Base-by-base conservation (phyloP, 1,140 invertebrate genomes). In the Augochlora pura region DNA sequence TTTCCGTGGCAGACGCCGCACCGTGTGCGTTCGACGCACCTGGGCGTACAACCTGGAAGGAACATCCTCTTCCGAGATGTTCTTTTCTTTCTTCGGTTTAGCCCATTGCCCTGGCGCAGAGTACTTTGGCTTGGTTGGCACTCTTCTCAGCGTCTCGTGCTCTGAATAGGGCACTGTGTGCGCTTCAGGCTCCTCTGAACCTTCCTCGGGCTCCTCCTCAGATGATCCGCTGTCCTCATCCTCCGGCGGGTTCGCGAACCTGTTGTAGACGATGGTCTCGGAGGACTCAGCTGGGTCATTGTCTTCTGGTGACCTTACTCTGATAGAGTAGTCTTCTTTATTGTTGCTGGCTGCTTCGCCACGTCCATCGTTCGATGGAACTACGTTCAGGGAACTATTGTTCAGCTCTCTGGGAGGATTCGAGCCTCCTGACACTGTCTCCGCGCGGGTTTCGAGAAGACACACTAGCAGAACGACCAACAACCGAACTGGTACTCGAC, bases 11-110 rank as follows among this genome's bases (percentile, higher is more conserved):
- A 96, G 78, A 85, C 95, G 94, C 87, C 94, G 94, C 32, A 94
- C 92, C 0, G 94, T 94, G 86, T 96, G 94, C 14, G 92, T 94
- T 81, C 94, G 94, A 77, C 96, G 91, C 0, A 96, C 95, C 90
- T 96, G 96, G 0, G 95, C 94, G 79, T 96, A 96, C 77, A 95
- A 91, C 90, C 95, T 95, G 1, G 94, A 92, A 0, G 96, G 96
- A 12, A 96, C 93, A 87, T 96, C 96, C 49, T 95, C 94, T 0
- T 90, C 81, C 25, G 89, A 25, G 6, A 92, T 92, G 52, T 92
- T 90, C 80, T 86, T 91, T 0, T 88, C 90, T 23, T 85, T 85
- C 0, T 89, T 65, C 5, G 91, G 93, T 54, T 92, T 94, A 0
- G 93, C 93, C 93, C 94, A 94, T 49, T 89, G 57, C 2, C 93